Base-by-base conservation (phyloP, 2,113 vertebrate genomes). In the Sapajus apella region DNA sequence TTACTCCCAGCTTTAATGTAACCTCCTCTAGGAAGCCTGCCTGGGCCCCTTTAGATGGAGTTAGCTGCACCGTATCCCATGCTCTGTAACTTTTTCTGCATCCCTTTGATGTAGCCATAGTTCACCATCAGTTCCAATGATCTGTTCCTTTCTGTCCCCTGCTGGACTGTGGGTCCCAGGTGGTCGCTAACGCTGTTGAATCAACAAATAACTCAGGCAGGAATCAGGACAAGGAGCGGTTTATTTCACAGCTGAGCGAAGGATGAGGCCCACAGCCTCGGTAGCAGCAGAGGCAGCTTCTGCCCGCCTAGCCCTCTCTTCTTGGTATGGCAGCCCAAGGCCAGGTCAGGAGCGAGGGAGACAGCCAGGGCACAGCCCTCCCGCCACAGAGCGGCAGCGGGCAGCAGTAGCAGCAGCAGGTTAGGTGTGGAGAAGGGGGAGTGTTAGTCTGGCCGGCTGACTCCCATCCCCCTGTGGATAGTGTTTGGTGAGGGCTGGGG, bases 171-270 rank as follows among this genome's bases (percentile, higher is more conserved):
- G 58, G 58, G 16, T 14, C 55, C n/a, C 25, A 23, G 50, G 32
- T 9, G 20, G 66, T 58, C 14, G 40, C 32, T 27, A 14, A 40
- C 40, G 84, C 45, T 21, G 18, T 2, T 17, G 37, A 92, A 40
- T n/a, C 84, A 83, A 89, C 6, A 80, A 40, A 82, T 3, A 7
- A 37, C 52, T 77, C 72, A 40, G 75, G 20, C 43, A 52, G 20
- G 52, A 85, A 72, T 5, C 18, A 17, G 87, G 90, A 37, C 50
- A 43, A 92, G 80, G 77, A 89, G 68, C 0, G 47, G 32, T 98
- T 98, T 98, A 98, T 98, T 98, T 96, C 72, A 94, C 81, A 58
- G 79, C 90, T 66, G 95, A 93, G 79, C 58, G 14, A n/a, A 85
- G 90, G 90, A 8, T 1, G 45, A 76, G 61, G 87, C 89, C 70